These are phyloP conservation scores for Campoletis sonorensis DNA, from an alignment of 1,140 invertebrate species.

Conservation along the genomic window DNA sequence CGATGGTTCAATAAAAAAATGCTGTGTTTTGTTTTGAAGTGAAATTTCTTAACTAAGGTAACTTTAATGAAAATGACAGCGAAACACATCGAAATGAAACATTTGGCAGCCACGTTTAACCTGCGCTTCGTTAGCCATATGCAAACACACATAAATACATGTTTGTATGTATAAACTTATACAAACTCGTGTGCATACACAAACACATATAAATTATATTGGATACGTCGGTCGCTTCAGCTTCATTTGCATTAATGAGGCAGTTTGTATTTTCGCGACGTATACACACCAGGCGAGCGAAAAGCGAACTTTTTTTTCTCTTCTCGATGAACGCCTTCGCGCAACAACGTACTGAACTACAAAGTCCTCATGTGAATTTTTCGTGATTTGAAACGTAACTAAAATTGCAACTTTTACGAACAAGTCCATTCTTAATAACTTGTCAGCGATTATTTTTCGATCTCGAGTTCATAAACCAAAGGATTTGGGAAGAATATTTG, in stretches of 20 bases:
- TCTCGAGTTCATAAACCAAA: background rate
- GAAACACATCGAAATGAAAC: too few species aligned
- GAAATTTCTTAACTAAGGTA: background rate
- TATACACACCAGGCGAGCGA: background rate
- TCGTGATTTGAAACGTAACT: background rate
- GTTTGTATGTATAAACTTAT: too few species aligned
- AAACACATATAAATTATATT: constrained; percentile 23
- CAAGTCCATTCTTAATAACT: background rate
- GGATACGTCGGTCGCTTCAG: constrained; percentile 16
- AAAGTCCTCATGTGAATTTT: background rate
- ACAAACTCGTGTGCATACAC: too few species aligned
- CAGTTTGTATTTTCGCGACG: constrained; percentile 52
- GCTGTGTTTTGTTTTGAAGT: too few species aligned
- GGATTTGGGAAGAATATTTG: background rate
- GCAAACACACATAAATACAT: too few species aligned
- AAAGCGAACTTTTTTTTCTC: constrained; percentile 22
- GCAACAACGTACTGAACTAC: background rate
- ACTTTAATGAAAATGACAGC: background rate
- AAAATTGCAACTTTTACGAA: background rate
- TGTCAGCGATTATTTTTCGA: background rate
- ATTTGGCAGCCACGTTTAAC: too few species aligned
- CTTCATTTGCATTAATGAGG: constrained; percentile 56
- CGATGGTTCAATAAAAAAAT: too few species aligned
- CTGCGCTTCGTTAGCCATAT: too few species aligned
- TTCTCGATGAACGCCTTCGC: background rate